phyloP scores from a whole-genome alignment of 2,888 invertebrate genomes.

The Sturmia bella region DNA sequence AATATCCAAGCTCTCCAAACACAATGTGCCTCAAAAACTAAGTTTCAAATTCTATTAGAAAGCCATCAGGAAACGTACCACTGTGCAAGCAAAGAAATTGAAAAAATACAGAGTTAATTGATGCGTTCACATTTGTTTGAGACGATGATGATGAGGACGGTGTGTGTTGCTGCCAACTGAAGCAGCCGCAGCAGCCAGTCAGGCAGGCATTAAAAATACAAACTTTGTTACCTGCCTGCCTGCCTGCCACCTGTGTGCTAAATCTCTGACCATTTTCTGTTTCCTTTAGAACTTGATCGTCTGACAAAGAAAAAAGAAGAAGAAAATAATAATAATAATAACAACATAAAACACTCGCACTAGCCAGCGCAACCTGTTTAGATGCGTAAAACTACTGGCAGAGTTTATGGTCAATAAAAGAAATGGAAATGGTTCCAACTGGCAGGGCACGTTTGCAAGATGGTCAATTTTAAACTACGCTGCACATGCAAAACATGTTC shows the following conservation, averaged over 20 bases:
- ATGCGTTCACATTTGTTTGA: constrained; percentile 63
- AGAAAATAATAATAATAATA: neutral
- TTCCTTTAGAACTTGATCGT: constrained; percentile 65
- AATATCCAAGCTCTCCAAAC: constrained; percentile 35
- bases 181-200: constrained; percentile 23
- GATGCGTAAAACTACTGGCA: constrained; percentile 58
- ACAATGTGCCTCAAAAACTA: neutral
- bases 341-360: constrained; percentile 11
- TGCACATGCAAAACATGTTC: constrained; percentile 67
- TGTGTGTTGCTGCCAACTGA: constrained; percentile 33
- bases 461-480: constrained; percentile 25
- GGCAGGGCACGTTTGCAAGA: constrained; percentile 25
- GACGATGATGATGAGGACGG: constrained; percentile 15
- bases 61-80: constrained; percentile 51
- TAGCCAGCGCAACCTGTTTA: constrained; percentile 59
- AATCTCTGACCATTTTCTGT: constrained; percentile 66
- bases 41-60: constrained; percentile 20
- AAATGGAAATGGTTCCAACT: constrained; percentile 43
- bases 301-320: constrained; percentile 1
- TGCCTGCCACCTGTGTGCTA: constrained; percentile 68
- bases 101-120: constrained; percentile 54
- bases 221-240: constrained; percentile 52
- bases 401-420: constrained; percentile 53
- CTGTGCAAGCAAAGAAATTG: constrained; percentile 52
- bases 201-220: constrained; percentile 23